Conservation (phyloP, 2,797 vertebrate genomes). For the Girardinus metallicus region DNA sequence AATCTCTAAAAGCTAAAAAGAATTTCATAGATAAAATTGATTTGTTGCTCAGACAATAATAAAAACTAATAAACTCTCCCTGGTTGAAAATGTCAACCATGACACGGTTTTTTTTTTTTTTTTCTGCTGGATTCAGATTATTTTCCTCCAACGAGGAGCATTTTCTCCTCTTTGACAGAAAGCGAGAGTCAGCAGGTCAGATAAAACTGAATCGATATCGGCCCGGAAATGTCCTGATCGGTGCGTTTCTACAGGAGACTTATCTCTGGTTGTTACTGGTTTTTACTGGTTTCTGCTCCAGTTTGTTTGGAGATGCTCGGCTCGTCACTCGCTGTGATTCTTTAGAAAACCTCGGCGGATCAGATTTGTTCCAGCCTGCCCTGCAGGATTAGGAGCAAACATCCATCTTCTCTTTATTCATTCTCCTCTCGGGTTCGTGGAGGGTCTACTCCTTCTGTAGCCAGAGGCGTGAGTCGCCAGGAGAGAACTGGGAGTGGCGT, state of each 20-base stretch:
- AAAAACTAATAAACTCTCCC: not conserved
- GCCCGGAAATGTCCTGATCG: not conserved
- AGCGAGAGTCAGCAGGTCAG: not conserved
- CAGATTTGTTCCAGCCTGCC: conserved; percentile 1
- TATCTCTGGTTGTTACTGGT: not conserved
- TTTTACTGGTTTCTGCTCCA: not conserved
- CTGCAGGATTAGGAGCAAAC: conserved; percentile 1
- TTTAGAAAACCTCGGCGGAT: not conserved
- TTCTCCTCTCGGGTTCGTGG: not conserved
- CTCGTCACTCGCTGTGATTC: not conserved
- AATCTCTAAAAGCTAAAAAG: too few species aligned
- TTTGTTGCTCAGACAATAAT: too few species aligned
- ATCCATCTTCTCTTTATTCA: not conserved
- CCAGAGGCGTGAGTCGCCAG: not conserved
- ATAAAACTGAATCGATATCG: not conserved
- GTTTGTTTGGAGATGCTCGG: not conserved
- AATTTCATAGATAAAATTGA: too few species aligned
- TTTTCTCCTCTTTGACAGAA: not conserved
- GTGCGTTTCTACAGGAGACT: not conserved
- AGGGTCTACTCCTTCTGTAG: not conserved
- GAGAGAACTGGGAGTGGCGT: not conserved
- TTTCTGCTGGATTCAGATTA: not conserved
- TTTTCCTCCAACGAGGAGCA: not conserved
- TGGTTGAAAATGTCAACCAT: not conserved
- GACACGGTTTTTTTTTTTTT: not conserved